Base-by-base conservation (phyloP, 2,888 invertebrate species). In the Ditula angustiorana region DNA sequence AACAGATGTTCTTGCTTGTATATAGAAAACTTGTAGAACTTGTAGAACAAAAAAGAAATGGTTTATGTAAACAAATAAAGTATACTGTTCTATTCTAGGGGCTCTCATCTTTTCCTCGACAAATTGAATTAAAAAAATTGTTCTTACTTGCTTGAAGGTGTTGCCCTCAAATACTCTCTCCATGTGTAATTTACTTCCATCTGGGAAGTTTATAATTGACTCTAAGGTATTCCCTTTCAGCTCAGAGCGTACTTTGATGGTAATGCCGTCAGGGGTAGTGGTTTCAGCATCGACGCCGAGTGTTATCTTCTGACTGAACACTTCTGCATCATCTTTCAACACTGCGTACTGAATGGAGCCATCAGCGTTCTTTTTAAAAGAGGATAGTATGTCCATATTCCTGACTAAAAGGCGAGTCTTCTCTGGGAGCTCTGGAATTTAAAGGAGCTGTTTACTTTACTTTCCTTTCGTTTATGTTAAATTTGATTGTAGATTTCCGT, bases 91-190 rank as follows among this genome's bases (percentile, higher is more conserved):
- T n/a, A n/a, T n/a, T n/a, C n/a, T n/a, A n/a, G n/a, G n/a, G n/a
- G n/a, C n/a, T n/a, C n/a, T n/a, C n/a, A n/a, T n/a, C n/a, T n/a
- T n/a, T n/a, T n/a, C n/a, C n/a, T n/a, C n/a, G n/a, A n/a, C n/a
- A n/a, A n/a, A n/a, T n/a, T n/a, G n/a, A n/a, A n/a, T n/a, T n/a
- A n/a, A n/a, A n/a, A n/a, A n/a, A n/a, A n/a, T n/a, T n/a, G n/a
- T n/a, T n/a, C 62, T 62, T 62, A 62, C 62, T n/a, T 21, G 16
- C 11, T 56, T 62, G 30, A 55, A 24, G 10, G 13, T 37, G 7
- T 62, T 56, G 26, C 49, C 56, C 35, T 55, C 49, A 28, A 37
- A 62, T n/a, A 49, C 46, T 26, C 62, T 56, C 2, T 62, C 35
- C 37, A 62, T 37, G 19, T 62, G 33, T 3, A 56, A 1, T 7